Evolutionary conservation across 2,113 vertebrate species (phyloP), one percentile per base, ranked within the genome.

Genomic region (Brachionichthys hirsutus): DNA sequence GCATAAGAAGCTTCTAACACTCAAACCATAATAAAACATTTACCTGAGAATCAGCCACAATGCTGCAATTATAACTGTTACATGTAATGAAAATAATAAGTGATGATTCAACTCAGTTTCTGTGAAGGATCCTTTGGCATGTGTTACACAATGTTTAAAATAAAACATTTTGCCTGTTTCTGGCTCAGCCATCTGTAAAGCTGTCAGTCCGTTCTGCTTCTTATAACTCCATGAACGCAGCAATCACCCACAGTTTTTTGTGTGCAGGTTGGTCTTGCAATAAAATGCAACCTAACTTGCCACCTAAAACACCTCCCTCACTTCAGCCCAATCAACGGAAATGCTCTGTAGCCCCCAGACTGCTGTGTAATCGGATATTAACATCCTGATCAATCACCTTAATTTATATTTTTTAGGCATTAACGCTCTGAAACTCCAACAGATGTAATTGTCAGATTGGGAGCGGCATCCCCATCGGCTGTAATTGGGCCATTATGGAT

Each of bases 341-440:
- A 85, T 86, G 78, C 78, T 87, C 82, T 62, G 70, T 69, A 73
- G 82, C 72, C 66, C 66, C 69, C 77, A 75, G 69, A 84, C 85
- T 89, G 80, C 81, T 90, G 84, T 91, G 90, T 89, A 90, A 92
- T 90, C 87, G 84, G 78, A 89, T 84, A 82, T 89, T 85, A 87
- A 90, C 85, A 88, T 87, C 89, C 89, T 88, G 87, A 92, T 91
- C 89, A 91, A 90, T 92, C 90, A 90, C 80, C 84, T 89, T 90
- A 92, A 92, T 91, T 92, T 85, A 90, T 90, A 89, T 90, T 90
- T 91, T 87, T 89, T 86, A 88, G 84, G 88, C 88, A 91, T 89
- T 91, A 90, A 90, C 81, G 82, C 88, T 87, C 83, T 89, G 83
- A 85, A 84, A 88, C 75, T 85, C 89, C 80, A 89, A 89, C 86